phyloP scores from a whole-genome alignment of 2,113 vertebrate species.

The Fregetta grallaria region DNA sequence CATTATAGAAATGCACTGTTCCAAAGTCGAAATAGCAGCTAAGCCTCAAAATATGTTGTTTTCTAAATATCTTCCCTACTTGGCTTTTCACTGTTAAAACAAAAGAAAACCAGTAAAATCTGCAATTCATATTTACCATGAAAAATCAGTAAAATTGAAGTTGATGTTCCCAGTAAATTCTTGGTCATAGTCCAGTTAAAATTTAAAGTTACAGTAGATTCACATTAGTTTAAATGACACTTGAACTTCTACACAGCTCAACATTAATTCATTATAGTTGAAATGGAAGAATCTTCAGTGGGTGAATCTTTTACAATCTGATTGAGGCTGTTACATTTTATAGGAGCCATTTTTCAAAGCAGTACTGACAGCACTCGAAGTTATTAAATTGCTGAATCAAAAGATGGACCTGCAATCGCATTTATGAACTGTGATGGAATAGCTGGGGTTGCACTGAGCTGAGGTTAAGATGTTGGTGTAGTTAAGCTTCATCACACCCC shows the following conservation, averaged over 20 bases:
- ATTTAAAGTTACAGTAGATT: conserved; percentile 74
- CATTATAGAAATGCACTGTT: not conserved
- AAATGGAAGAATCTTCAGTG: conserved; percentile 82
- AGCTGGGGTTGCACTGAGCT: conserved; percentile 54
- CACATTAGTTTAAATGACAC: conserved; percentile 91
- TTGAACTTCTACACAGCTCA: conserved; percentile 91
- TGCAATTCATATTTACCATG: conserved; percentile 40
- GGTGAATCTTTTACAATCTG: conserved; percentile 91
- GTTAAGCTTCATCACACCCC: conserved; percentile 73
- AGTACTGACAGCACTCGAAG: conserved; percentile 94
- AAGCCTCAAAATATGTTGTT: conserved; percentile 6
- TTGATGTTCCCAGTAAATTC: conserved; percentile 68
- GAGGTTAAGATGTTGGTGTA: conserved; percentile 74
- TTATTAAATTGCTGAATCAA: conserved; percentile 98
- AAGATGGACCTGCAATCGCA: conserved; percentile 76
- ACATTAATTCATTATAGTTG: conserved; percentile 95
- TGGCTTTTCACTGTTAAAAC: conserved; percentile 37
- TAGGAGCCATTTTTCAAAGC: conserved; percentile 97
- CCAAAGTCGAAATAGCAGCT: not conserved
- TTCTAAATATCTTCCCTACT: not conserved
- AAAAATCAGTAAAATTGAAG: conserved; percentile 63
- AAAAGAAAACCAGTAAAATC: conserved; percentile 47
- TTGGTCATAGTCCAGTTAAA: conserved; percentile 65
- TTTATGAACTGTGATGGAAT: conserved; percentile 81
- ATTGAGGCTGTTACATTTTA: conserved; percentile 99